Percentiles rank a stretch among this genome's conserved stretches.
Conservation (phyloP, 1,140 invertebrate species). For the Atta texana region DNA sequence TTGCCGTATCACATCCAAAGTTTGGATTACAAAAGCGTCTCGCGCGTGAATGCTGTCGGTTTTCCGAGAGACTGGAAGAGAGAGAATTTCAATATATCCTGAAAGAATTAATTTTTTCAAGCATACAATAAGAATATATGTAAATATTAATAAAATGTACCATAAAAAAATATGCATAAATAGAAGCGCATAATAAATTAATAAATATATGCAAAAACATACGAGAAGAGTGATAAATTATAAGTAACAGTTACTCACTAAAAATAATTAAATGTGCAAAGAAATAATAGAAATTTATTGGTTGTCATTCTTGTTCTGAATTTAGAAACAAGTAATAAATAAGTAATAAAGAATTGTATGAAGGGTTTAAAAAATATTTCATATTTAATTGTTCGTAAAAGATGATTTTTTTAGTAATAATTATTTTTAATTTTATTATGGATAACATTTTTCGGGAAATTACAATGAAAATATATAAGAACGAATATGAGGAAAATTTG, state of each 20-base stretch:
- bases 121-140: background rate
- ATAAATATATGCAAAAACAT: background rate
- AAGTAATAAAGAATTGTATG: background rate
- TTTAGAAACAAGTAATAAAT: background rate
- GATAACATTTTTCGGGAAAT: background rate
- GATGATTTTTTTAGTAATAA: background rate
- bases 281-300: slow-evolving; percentile 1
- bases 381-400: background rate
- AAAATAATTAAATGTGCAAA: background rate
- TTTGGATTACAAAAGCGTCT: slow-evolving; percentile 46
- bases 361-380: background rate
- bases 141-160: background rate
- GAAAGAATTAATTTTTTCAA: slow-evolving; percentile 6
- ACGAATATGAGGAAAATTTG: background rate
- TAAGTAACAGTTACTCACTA: background rate
- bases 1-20: slow-evolving; percentile 38
- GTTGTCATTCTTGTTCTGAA: background rate
- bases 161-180: background rate
- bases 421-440: background rate
- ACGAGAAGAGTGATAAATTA: background rate
- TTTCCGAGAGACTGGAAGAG: slow-evolving; percentile 14
- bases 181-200: background rate
- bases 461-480: slow-evolving; percentile 7
- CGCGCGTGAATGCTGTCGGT: slow-evolving; percentile 12
- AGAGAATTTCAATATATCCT: slow-evolving; percentile 12